A percentile compares a stretch with the other conserved stretches of the same genome.
These are phyloP conservation scores for Rutilus rutilus DNA, from an alignment of 2,113 vertebrate genomes.

Conservation along the genomic window DNA sequence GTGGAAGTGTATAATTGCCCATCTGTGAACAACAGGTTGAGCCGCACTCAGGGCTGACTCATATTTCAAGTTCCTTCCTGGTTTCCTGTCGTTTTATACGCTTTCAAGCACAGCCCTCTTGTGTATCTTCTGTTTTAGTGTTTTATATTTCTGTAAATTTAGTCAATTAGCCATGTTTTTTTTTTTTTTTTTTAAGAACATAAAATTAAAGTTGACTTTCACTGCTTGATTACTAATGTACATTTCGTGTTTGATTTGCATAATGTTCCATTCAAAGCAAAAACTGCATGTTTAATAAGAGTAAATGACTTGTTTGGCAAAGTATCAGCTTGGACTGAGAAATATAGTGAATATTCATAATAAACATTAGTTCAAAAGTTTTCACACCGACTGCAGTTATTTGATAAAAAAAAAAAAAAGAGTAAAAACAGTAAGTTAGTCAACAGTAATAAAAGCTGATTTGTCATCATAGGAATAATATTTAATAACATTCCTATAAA, in stretches of 20 bases:
- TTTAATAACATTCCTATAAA: no score
- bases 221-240: no score
- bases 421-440: no score
- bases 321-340: no score
- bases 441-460: no score
- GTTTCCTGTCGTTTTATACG: background rate
- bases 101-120: background rate
- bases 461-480: no score
- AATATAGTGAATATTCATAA: no score
- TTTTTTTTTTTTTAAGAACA: background rate
- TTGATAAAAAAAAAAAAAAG: no score
- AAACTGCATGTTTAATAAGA: background rate
- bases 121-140: background rate
- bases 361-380: no score
- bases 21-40: constrained; percentile 28
- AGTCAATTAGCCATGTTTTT: background rate
- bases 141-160: background rate
- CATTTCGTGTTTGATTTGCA: background rate
- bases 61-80: background rate
- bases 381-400: no score
- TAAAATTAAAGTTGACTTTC: background rate
- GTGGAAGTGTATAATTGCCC: constrained; percentile 2
- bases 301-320: background rate
- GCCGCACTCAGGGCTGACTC: background rate
- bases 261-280: background rate